Conservation (phyloP, 2,113 vertebrate species). For the Nothocercus nigrocapillus region DNA sequence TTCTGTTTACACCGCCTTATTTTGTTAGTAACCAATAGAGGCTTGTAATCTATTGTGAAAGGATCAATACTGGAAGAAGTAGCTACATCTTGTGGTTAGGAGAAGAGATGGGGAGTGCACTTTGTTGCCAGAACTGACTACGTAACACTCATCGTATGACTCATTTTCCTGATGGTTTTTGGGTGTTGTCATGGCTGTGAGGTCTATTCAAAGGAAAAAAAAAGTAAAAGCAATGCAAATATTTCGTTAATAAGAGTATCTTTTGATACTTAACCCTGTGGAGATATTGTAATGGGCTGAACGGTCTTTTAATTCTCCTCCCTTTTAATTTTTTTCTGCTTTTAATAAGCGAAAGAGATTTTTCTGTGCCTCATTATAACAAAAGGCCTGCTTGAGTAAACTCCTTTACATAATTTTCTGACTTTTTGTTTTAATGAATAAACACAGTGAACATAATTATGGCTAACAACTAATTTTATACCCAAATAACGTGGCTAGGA, state of each 20-base stretch:
- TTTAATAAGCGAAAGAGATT: not conserved
- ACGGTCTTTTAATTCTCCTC: not conserved
- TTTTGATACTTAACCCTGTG: not conserved
- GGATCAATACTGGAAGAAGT: not conserved
- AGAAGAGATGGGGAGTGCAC: rapidly evolving
- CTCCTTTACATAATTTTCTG: not conserved
- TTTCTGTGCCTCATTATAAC: not conserved
- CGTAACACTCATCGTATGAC: not conserved
- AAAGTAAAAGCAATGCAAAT: not conserved
- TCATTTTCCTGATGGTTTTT: not conserved
- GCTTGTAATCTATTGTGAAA: not conserved
- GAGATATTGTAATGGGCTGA: not conserved
- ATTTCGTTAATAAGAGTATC: not conserved
- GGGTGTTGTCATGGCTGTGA: not conserved
- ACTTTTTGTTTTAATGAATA: not conserved
- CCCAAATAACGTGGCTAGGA: not conserved
- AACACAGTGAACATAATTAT: not conserved
- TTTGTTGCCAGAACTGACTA: not conserved
- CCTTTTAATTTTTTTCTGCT: not conserved
- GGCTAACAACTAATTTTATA: not conserved
- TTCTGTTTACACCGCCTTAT: rapidly evolving
- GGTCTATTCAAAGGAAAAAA: not conserved
- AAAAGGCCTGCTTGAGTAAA: not conserved
- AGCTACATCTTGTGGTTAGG: not conserved
- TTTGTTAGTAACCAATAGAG: not conserved